Conservation (phyloP, 1,140 invertebrate species). For the Vanessa atalanta region DNA sequence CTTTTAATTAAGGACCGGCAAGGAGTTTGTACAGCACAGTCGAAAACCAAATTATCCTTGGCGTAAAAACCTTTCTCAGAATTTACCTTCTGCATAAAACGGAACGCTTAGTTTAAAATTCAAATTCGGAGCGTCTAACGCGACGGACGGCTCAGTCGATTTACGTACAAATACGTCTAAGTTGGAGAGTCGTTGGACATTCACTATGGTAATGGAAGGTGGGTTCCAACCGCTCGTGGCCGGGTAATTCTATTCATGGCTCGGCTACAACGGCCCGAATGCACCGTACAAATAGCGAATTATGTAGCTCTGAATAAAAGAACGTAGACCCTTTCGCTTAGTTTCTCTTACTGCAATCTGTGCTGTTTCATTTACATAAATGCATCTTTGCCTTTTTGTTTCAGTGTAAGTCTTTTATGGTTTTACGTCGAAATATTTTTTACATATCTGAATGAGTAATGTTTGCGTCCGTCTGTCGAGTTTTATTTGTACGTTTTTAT, state of each 20-base stretch:
- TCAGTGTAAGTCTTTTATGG: slow-evolving; percentile 9
- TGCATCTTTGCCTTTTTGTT: slow-evolving; percentile 16
- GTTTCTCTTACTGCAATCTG: slow-evolving; percentile 28
- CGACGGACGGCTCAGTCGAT: slow-evolving; percentile 37
- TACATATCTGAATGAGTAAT: slow-evolving; percentile 3
- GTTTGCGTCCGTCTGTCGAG: neutral
- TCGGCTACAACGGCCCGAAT: slow-evolving; percentile 34
- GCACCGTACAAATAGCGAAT: slow-evolving; percentile 41
- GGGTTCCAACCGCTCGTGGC: slow-evolving; percentile 27
- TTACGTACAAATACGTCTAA: slow-evolving; percentile 49
- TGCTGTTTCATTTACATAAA: slow-evolving; percentile 21
- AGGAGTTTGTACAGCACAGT: slow-evolving; percentile 6
- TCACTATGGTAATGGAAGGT: slow-evolving; percentile 26
- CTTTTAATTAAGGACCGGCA: slow-evolving; percentile 11
- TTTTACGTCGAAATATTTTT: slow-evolving; percentile 1
- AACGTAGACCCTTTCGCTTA: slow-evolving; percentile 17
- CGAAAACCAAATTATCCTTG: slow-evolving; percentile 42
- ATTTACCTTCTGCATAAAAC: slow-evolving; percentile 52
- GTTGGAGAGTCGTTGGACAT: slow-evolving; percentile 39
- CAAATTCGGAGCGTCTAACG: slow-evolving; percentile 55
- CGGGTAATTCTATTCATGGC: slow-evolving; percentile 44
- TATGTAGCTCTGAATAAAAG: slow-evolving; percentile 33
- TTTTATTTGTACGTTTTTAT: neutral
- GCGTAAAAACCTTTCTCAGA: slow-evolving; percentile 47
- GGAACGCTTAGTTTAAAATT: slow-evolving; percentile 64